A percentile compares a stretch with the other conserved stretches of the same genome.
These are phyloP conservation scores for Drosophila teissieri DNA, from an alignment of 1,140 invertebrate genomes.

Conservation along the genomic window DNA sequence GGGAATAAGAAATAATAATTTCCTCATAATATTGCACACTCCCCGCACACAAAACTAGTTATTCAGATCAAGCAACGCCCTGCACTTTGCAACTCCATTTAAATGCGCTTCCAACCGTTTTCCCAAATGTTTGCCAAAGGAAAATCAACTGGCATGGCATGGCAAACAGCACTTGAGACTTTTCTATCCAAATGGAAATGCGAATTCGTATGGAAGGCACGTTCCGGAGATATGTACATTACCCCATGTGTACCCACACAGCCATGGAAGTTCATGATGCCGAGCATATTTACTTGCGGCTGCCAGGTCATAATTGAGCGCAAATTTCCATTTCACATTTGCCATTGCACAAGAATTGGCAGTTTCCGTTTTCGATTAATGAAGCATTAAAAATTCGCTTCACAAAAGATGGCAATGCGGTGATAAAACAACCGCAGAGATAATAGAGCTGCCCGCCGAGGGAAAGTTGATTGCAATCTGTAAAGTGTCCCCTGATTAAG, in stretches of 20 bases:
- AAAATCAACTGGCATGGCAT: slow-evolving; percentile 34
- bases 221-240: slow-evolving; percentile 30
- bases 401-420: slow-evolving; percentile 44
- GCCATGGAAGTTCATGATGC: slow-evolving; percentile 12
- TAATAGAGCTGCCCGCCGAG: slow-evolving; percentile 41
- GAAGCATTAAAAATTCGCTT: slow-evolving; percentile 68
- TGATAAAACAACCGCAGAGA: slow-evolving; percentile 66
- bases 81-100: slow-evolving; percentile 39
- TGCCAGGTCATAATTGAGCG: slow-evolving; percentile 28
- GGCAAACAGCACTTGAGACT: slow-evolving; percentile 47
- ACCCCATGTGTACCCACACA: not conserved
- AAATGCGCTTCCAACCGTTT: slow-evolving; percentile 13
- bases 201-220: slow-evolving; percentile 43
- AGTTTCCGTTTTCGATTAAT: slow-evolving; percentile 52
- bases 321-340: slow-evolving; percentile 28
- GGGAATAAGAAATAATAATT: too few relatives aligned
- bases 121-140: slow-evolving; percentile 32
- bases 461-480: slow-evolving; percentile 70
- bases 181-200: slow-evolving; percentile 29
- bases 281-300: slow-evolving; percentile 45
- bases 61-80: slow-evolving; percentile 11
- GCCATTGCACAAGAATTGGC: slow-evolving; percentile 35
- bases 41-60: not conserved
- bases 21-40: not conserved
- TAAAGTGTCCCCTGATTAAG: slow-evolving; percentile 57